phyloP scores from a whole-genome alignment of 1,140 invertebrate genomes.

The Pemphigus obesinymphae region DNA sequence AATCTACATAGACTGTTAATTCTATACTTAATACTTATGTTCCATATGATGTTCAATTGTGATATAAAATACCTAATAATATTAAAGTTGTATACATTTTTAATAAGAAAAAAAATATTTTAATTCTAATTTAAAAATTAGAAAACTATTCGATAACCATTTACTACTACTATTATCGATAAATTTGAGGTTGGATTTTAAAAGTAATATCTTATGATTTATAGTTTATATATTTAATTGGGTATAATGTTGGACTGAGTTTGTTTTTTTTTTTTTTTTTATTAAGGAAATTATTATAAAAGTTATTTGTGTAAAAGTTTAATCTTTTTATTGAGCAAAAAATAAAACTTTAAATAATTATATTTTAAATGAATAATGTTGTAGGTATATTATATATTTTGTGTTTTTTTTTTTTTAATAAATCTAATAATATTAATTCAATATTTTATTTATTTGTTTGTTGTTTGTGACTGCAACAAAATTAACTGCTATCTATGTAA shows the following conservation, averaged over 20 bases:
- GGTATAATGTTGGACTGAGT: neutral
- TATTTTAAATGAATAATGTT: too few relatives aligned
- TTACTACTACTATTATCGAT: neutral
- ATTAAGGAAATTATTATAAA: neutral
- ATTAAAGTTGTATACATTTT: neutral
- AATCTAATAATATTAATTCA: too few relatives aligned
- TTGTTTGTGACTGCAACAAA: too few relatives aligned
- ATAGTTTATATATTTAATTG: neutral
- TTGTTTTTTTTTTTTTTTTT: neutral
- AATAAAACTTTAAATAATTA: neutral
- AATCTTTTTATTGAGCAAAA: neutral
- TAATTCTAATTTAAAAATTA: neutral
- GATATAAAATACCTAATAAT: neutral
- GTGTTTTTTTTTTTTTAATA: too few relatives aligned
- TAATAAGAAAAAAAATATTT: neutral
- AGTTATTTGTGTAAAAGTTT: neutral
- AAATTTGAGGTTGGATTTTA: neutral
- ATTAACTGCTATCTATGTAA: too few relatives aligned
- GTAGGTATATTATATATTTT: too few relatives aligned
- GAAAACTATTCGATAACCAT: neutral
- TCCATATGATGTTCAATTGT: constrained; percentile 9
- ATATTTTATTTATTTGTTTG: too few relatives aligned
- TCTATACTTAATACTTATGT: neutral
- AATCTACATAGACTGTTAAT: constrained; percentile 5
- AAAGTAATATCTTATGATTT: neutral